A percentile compares a stretch with the other conserved stretches of the same genome.
phyloP scores from a whole-genome alignment of 2,113 vertebrate genomes.

The Festucalex cinctus region DNA sequence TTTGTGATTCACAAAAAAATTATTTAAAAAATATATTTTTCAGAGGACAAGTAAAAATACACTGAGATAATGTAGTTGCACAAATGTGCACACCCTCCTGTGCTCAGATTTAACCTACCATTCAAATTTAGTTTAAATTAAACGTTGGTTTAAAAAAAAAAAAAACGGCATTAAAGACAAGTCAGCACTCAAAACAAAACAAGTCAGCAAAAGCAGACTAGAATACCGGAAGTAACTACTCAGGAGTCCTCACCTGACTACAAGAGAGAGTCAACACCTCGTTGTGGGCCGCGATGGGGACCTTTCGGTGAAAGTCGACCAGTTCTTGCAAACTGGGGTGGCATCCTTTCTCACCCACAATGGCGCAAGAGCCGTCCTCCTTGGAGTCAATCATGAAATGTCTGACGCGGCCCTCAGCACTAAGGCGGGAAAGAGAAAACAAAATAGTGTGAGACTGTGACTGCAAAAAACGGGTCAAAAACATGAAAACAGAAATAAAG shows the following conservation, averaged over 20 bases:
- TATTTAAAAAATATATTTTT: too few relatives aligned
- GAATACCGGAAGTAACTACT: background rate
- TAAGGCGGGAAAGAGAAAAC: conserved; percentile 17
- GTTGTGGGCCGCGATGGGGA: conserved; percentile 63
- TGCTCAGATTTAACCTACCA: too few relatives aligned
- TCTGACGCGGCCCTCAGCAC: conserved; percentile 65
- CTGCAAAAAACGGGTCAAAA: too few relatives aligned
- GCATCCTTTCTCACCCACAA: conserved; percentile 64
- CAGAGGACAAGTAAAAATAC: too few relatives aligned
- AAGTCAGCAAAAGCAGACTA: background rate
- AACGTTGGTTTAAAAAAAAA: too few relatives aligned
- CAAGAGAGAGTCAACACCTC: conserved; percentile 74
- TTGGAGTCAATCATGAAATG: conserved; percentile 79
- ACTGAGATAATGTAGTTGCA: too few relatives aligned
- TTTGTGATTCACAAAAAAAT: too few relatives aligned
- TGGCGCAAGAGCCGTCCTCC: conserved; percentile 56
- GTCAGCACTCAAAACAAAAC: background rate
- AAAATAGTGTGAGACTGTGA: background rate
- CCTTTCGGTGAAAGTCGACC: conserved; percentile 69
- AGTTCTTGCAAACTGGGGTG: conserved; percentile 73
- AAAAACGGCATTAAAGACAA: too few relatives aligned
- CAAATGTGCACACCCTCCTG: too few relatives aligned
- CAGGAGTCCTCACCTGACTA: conserved; percentile 66
- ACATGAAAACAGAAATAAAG: background rate
- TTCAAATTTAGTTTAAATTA: too few relatives aligned